phyloP scores from a whole-genome alignment of 2,888 invertebrate species.

The Venustoraphidia nigricollis region DNA sequence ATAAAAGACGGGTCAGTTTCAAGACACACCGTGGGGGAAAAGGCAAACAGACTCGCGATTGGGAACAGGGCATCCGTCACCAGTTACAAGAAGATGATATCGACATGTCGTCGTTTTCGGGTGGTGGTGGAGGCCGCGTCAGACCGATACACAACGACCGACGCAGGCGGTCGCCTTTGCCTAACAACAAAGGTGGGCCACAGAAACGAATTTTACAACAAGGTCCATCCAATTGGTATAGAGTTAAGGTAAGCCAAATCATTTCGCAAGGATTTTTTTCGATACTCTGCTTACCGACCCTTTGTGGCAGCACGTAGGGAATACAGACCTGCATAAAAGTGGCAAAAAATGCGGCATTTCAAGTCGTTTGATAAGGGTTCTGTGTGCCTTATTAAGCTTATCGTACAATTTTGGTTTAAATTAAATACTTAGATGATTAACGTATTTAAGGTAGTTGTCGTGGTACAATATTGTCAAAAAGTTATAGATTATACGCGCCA shows the following conservation, averaged over 20 bases:
- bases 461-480: too few species aligned
- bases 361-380: too few species aligned
- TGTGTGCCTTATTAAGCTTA: too few species aligned
- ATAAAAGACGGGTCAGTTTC: slow-evolving; percentile 36
- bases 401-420: too few species aligned
- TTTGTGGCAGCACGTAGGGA: too few species aligned
- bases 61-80: slow-evolving; percentile 19
- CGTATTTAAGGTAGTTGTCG: too few species aligned
- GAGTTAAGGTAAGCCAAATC: slow-evolving; percentile 36
- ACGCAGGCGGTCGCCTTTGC: slow-evolving; percentile 8
- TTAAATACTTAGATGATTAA: too few species aligned
- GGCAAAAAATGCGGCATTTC: too few species aligned
- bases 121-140: slow-evolving; percentile 23
- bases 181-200: slow-evolving; percentile 19
- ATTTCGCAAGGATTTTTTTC: not conserved
- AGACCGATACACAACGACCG: slow-evolving; percentile 19
- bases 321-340: too few species aligned
- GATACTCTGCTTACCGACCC: not conserved
- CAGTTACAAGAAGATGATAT: slow-evolving; percentile 45
- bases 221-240: slow-evolving; percentile 52
- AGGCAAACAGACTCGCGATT: slow-evolving; percentile 11
- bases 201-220: slow-evolving; percentile 32
- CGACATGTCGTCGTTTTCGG: slow-evolving; percentile 37
- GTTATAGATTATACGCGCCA: too few species aligned
- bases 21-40: slow-evolving; percentile 33